Evolutionary conservation across 1,140 invertebrate genomes (phyloP).

Genomic region (Cydia pomonella): DNA sequence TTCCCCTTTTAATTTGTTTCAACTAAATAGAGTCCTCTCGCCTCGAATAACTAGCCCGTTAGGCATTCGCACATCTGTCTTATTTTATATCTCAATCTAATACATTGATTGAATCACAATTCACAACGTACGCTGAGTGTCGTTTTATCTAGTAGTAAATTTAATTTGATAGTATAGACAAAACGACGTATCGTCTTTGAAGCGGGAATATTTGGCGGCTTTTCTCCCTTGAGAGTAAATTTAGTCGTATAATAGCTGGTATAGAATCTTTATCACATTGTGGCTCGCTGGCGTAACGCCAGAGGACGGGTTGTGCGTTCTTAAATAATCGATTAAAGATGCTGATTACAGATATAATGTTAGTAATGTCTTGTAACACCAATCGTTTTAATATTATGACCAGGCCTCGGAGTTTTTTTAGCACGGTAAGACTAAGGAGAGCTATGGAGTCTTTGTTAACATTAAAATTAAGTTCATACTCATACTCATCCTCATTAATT

Average conservation of each 20-base stretch:
- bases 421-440: too few species aligned
- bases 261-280: not conserved
- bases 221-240: not conserved
- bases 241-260: not conserved
- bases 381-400: too few species aligned
- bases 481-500: too few species aligned
- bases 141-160: slow-evolving; percentile 2
- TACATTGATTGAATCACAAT: not conserved
- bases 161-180: not conserved
- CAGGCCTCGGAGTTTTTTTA: too few species aligned
- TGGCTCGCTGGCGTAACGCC: not conserved
- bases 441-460: too few species aligned
- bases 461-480: too few species aligned
- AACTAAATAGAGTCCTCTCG: not conserved
- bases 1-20: too few species aligned
- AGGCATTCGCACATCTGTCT: not conserved
- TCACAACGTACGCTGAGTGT: not conserved
- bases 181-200: not conserved
- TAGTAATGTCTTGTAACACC: not conserved
- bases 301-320: not conserved
- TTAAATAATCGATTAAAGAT: not conserved
- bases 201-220: not conserved
- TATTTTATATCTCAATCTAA: not conserved
- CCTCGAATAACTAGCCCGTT: not conserved
- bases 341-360: not conserved